These are phyloP conservation scores for Athene noctua DNA, from an alignment of 2,113 vertebrate genomes.

Conservation along the genomic window DNA sequence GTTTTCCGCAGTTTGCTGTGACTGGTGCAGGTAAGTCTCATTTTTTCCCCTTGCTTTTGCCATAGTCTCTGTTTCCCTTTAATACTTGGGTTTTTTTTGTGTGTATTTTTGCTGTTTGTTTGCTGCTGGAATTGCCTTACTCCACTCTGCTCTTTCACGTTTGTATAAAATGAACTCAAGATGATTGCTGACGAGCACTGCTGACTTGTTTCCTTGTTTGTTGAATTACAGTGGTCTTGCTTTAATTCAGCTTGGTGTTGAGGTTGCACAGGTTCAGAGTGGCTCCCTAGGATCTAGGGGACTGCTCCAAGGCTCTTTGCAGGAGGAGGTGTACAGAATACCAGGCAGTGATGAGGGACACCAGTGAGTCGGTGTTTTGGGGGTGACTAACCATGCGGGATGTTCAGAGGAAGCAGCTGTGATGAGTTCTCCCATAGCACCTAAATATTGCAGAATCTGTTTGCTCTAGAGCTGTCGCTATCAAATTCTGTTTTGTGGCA, in stretches of 20 bases:
- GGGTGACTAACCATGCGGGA: fast-evolving
- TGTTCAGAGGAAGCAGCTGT: background rate
- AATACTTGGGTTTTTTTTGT: fast-evolving
- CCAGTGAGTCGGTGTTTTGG: fast-evolving
- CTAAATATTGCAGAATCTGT: background rate
- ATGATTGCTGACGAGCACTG: fast-evolving
- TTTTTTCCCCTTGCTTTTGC: background rate
- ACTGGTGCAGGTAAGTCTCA: background rate
- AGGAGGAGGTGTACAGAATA: background rate
- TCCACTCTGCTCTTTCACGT: background rate
- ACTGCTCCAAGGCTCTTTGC: background rate
- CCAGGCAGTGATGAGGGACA: fast-evolving
- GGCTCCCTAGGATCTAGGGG: background rate
- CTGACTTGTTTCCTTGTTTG: background rate
- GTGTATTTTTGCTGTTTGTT: background rate
- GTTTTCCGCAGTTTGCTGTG: fast-evolving
- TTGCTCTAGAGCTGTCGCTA: background rate
- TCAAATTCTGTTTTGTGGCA: fast-evolving
- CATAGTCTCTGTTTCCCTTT: fast-evolving
- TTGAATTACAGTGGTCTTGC: background rate
- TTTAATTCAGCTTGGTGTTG: background rate
- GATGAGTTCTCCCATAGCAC: fast-evolving
- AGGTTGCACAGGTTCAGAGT: background rate
- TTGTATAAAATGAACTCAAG: background rate
- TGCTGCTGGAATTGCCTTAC: background rate